Conservation (phyloP, 2,888 invertebrate genomes). For the Gari tellinella region DNA sequence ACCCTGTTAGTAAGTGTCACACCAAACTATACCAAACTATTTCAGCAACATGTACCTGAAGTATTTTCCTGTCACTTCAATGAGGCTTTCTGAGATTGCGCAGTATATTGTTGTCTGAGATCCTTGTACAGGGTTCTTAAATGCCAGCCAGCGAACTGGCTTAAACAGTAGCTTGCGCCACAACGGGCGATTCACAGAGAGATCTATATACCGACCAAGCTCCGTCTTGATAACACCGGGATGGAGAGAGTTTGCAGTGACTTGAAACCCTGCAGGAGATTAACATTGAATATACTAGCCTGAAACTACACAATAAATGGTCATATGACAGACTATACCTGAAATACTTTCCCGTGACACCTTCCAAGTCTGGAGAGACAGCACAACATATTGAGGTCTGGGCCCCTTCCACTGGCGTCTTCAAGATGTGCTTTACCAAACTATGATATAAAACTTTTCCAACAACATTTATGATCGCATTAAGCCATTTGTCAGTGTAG, state of each 20-base stretch:
- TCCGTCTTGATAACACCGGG: constrained; percentile 32
- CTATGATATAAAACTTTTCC: neutral
- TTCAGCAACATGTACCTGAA: constrained; percentile 59
- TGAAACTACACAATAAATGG: no score
- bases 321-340: no score
- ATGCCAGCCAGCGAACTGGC: neutral
- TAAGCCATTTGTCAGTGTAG: neutral
- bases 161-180: constrained; percentile 2
- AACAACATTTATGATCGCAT: no score
- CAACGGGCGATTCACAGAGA: neutral
- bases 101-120: constrained; percentile 76
- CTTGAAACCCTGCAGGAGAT: constrained; percentile 13
- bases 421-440: constrained; percentile 22
- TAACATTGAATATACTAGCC: no score
- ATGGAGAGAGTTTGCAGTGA: constrained; percentile 35
- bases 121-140: constrained; percentile 69
- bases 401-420: constrained; percentile 68
- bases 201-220: constrained; percentile 25
- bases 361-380: constrained; percentile 61
- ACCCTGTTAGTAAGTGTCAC: no score
- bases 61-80: constrained; percentile 66
- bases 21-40: no score
- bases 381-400: constrained; percentile 76
- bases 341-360: constrained; percentile 70
- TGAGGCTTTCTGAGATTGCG: constrained; percentile 66